These are phyloP conservation scores for Varanus komodoensis DNA, from an alignment of 2,113 vertebrate genomes.

Conservation along the genomic window DNA sequence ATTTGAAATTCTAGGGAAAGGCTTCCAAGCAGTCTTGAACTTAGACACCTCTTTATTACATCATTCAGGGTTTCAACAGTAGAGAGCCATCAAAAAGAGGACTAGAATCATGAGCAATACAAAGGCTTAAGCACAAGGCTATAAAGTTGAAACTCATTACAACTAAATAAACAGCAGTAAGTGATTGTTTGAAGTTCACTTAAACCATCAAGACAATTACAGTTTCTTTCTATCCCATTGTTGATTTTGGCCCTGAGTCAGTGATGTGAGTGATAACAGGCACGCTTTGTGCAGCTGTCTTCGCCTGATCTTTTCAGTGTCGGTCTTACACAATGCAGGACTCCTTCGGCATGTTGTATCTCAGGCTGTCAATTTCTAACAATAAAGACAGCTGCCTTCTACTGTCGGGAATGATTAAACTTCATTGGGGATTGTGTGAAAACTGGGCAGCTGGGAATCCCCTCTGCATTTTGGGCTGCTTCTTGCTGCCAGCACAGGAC, in stretches of 20 bases:
- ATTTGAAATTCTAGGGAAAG: neutral
- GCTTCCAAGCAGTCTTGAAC: neutral
- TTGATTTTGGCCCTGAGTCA: conserved; percentile 34
- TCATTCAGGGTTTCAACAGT: neutral
- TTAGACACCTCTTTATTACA: neutral
- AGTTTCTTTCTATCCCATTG: conserved; percentile 6
- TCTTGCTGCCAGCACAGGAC: neutral
- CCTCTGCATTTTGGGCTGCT: neutral
- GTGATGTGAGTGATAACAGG: conserved; percentile 22
- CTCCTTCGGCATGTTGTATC: neutral
- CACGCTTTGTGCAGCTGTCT: conserved; percentile 21
- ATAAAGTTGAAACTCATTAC: conserved; percentile 1
- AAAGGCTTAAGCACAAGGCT: neutral
- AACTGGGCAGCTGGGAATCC: neutral
- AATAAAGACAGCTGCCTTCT: neutral
- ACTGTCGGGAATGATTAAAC: neutral
- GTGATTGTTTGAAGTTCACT: neutral
- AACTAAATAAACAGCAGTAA: conserved; percentile 10
- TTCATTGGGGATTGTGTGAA: neutral
- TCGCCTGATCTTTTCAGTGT: neutral
- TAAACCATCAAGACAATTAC: conserved; percentile 1
- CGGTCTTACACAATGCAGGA: neutral
- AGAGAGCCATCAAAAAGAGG: neutral
- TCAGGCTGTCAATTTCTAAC: neutral
- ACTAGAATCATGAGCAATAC: neutral